These are phyloP conservation scores for Brenthis hecate DNA, from an alignment of 2,888 invertebrate genomes.

Conservation along the genomic window DNA sequence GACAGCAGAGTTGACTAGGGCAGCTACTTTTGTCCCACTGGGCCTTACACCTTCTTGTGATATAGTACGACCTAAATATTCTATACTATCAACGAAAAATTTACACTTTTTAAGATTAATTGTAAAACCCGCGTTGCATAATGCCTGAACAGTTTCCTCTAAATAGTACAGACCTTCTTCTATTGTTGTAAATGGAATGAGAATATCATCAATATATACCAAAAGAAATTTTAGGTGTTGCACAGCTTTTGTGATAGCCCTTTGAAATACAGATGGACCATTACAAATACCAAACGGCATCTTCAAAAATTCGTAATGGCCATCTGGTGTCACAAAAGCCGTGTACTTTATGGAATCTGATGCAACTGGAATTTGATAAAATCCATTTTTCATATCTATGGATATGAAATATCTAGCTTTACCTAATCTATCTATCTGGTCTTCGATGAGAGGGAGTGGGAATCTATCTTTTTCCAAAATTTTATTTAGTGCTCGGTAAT, in stretches of 20 bases:
- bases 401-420: conserved; percentile 28
- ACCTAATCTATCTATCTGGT: conserved; percentile 39
- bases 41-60: conserved; percentile 41
- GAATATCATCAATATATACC: conserved; percentile 40
- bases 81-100: conserved; percentile 38
- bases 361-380: conserved; percentile 35
- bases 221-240: conserved; percentile 35
- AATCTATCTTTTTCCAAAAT: conserved; percentile 30
- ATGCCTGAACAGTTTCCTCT: conserved; percentile 27
- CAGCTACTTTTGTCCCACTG: conserved; percentile 36
- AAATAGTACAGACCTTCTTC: conserved; percentile 35
- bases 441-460: conserved; percentile 32
- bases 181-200: conserved; percentile 36
- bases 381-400: conserved; percentile 38
- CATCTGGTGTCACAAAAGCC: conserved; percentile 35
- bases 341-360: conserved; percentile 36
- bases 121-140: conserved; percentile 31
- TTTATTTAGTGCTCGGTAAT: conserved; percentile 36
- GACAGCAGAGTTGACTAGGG: conserved; percentile 36
- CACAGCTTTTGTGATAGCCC: conserved; percentile 38
- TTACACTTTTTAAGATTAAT: conserved; percentile 38
- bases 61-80: conserved; percentile 42
- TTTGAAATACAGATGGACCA: conserved; percentile 40
- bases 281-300: conserved; percentile 43
- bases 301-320: conserved; percentile 39